phyloP scores from a whole-genome alignment of 2,113 vertebrate species.

The Oncorhynchus clarkii region DNA sequence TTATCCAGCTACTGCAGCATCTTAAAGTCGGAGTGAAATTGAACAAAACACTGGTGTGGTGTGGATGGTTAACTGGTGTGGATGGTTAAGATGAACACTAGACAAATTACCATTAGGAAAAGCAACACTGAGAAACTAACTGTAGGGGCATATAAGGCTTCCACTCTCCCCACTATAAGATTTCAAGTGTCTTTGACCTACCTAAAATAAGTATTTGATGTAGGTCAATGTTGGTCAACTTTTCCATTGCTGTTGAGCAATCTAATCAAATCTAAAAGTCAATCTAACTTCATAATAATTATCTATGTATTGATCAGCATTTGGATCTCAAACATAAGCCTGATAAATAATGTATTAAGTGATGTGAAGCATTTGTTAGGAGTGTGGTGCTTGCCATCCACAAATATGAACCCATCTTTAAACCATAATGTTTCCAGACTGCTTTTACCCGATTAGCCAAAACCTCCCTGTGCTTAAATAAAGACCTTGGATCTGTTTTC shows the following conservation, averaged over 20 bases:
- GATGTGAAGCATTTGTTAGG: background rate
- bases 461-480: constrained; percentile 33
- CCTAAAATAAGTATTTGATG: constrained; percentile 8
- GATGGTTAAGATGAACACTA: too few species aligned
- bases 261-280: background rate
- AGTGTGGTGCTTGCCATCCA: background rate
- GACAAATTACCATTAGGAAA: background rate
- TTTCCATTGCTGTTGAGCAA: background rate
- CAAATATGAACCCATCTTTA: background rate
- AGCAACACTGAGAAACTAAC: background rate
- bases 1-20: background rate
- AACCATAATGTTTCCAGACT: background rate
- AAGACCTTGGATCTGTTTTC: constrained; percentile 44
- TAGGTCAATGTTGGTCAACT: background rate
- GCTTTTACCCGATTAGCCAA: background rate
- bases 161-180: constrained; percentile 10
- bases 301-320: too few species aligned
- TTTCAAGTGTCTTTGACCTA: constrained; percentile 13
- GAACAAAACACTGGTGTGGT: background rate
- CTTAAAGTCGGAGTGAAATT: background rate
- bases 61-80: background rate
- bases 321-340: background rate
- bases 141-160: background rate
- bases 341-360: background rate
- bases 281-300: too few species aligned